A percentile compares a stretch with the other conserved stretches of the same genome.
Conservation (phyloP, 2,888 invertebrate species). For the Seira ritae region DNA sequence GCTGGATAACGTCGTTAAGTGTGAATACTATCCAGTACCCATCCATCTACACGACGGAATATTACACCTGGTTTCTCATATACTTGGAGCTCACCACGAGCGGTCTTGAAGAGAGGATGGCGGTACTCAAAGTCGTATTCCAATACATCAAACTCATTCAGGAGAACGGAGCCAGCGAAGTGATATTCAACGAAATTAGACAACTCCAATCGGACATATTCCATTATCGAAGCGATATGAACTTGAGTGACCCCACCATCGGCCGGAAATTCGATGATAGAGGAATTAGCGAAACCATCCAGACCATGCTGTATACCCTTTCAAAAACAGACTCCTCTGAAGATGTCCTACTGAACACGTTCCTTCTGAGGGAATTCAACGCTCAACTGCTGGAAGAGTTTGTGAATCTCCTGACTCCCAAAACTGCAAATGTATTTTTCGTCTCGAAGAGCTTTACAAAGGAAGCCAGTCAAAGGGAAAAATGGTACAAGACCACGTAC, state of each 20-base stretch:
- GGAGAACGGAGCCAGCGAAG: neutral
- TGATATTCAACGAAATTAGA: constrained; percentile 22
- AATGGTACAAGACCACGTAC: constrained; percentile 20
- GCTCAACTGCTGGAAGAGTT: constrained; percentile 15
- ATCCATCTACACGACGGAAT: neutral
- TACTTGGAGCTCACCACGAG: constrained; percentile 25
- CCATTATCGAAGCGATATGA: constrained; percentile 52
- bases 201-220: constrained; percentile 49
- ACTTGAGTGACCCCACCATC: constrained; percentile 42
- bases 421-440: constrained; percentile 6
- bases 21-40: neutral
- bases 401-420: neutral
- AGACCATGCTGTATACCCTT: neutral
- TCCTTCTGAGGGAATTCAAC: constrained; percentile 19
- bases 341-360: constrained; percentile 13
- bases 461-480: neutral
- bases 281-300: neutral
- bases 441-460: constrained; percentile 10
- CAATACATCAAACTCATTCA: constrained; percentile 30
- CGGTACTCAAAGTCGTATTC: constrained; percentile 1
- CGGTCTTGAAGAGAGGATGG: neutral
- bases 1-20: constrained; percentile 27
- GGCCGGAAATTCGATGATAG: constrained; percentile 16
- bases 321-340: neutral
- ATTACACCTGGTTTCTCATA: constrained; percentile 20